Evolutionary conservation across 2,113 vertebrate genomes (phyloP).

Genomic region (Gorsachius goisagi): DNA sequence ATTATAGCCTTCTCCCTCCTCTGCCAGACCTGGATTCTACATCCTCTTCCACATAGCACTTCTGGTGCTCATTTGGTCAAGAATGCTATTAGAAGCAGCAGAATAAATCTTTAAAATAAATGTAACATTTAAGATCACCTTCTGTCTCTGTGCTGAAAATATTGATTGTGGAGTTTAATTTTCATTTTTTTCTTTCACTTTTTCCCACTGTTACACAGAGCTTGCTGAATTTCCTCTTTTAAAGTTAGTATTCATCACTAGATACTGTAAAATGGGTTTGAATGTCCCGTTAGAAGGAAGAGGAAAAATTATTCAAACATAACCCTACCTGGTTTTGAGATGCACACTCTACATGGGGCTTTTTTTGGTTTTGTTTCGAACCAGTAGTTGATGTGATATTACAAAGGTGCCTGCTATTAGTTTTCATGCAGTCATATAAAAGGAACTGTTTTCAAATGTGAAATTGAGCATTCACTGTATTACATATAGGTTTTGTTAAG

Average conservation of each 20-base stretch:
- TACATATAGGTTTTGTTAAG: not conserved
- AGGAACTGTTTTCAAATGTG: not conserved
- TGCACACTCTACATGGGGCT: fast-evolving
- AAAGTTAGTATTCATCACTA: not conserved
- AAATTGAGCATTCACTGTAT: not conserved
- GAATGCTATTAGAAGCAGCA: not conserved
- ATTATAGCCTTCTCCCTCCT: not conserved
- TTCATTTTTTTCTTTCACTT: not conserved
- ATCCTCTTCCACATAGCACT: not conserved
- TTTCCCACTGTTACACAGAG: not conserved
- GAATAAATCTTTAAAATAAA: conserved; percentile 9
- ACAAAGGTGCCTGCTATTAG: not conserved
- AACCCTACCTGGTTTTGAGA: not conserved
- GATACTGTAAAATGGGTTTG: not conserved
- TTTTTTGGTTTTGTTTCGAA: not conserved
- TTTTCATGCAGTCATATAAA: not conserved
- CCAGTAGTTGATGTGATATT: not conserved
- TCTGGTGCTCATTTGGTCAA: not conserved
- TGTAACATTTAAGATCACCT: not conserved
- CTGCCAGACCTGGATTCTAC: not conserved
- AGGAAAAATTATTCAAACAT: not conserved
- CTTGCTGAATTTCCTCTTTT: not conserved
- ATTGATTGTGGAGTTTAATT: not conserved
- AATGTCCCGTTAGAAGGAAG: not conserved
- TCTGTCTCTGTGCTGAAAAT: not conserved